Base-by-base conservation (phyloP, 1,140 invertebrate species). In the Melipona quadrifasciata region DNA sequence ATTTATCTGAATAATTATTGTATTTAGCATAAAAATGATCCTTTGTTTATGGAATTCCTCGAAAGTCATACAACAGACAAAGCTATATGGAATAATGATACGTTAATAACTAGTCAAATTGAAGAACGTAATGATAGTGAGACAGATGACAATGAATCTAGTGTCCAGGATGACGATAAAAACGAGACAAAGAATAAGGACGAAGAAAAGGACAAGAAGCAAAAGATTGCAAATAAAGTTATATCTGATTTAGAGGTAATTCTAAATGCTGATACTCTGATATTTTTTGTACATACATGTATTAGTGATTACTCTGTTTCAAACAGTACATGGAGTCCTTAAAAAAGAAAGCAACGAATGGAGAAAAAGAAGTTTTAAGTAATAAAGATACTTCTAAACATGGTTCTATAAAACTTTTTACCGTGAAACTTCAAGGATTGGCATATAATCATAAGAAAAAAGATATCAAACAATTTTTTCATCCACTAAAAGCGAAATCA, bases 31-130 rank as follows among this genome's bases (percentile, higher is more conserved):
- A 97, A 97, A 95, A 96, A 98, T 95, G 98, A 99, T 96, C 97
- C 98, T 47, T 93, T 98, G 80, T 99, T 99, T 95, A 94, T 96
- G 86, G 98, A 99, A 94, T 99, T 98, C 95, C 94, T 99, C 89
- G 96, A 98, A 95, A 96, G 96, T 71, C 98, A 99, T 94, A 92
- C 96, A 65, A 95, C 77, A 53, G 95, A 86, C 85, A 95, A 96
- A 94, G 96, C 95, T 76, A 87, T 96, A 14, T 98, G 97, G 97
- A 96, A 95, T 58, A 97, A 98, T 94, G 97, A 97, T 91, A 94
- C 95, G 47, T 87, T 88, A 61, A 75, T 93, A 27, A 3, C 14
- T 17, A 67, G 95, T 31, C 21, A 80, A 71, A 75, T 74, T 65
- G 77, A 86, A 14, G 70, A 87, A 57, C 31, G 76, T 51, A 74